Evolutionary conservation across 2,797 vertebrate genomes (phyloP).

Genomic region (Chromobotia macracanthus): DNA sequence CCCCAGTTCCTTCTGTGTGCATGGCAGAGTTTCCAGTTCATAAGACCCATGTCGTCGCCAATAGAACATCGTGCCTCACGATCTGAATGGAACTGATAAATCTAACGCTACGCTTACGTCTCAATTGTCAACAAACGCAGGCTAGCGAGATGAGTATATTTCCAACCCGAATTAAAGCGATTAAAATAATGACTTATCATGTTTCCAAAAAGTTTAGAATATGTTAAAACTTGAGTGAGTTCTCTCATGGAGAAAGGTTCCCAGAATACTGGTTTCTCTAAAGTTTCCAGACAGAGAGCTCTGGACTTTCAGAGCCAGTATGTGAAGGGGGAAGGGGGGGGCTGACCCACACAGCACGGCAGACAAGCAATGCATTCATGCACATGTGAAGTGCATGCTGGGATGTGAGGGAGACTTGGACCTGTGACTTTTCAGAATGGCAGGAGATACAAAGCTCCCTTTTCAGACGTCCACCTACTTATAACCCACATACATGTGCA

Average conservation of each 20-base stretch:
- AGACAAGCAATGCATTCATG: constrained; percentile 83
- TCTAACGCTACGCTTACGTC: constrained; percentile 9
- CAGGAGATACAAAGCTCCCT: constrained; percentile 88
- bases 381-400: constrained; percentile 80
- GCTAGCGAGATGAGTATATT: constrained; percentile 3
- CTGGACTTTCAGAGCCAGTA: constrained; percentile 46
- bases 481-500: constrained; percentile 71
- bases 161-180: neutral
- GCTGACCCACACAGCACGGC: constrained; percentile 72
- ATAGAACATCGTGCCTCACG: constrained; percentile 83
- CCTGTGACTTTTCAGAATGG: constrained; percentile 81
- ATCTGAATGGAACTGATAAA: constrained; percentile 25
- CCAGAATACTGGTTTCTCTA: constrained; percentile 40
- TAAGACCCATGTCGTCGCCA: constrained; percentile 90
- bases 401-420: constrained; percentile 77
- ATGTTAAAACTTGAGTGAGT: constrained; percentile 21
- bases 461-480: constrained; percentile 90
- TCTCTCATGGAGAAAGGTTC: constrained; percentile 33
- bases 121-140: constrained; percentile 5
- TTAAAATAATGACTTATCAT: neutral
- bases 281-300: constrained; percentile 50
- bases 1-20: constrained; percentile 68
- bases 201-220: neutral
- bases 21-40: constrained; percentile 83
- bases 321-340: constrained; percentile 45